Base-by-base conservation (phyloP, 2,797 vertebrate species). In the Sandelia bainsii region DNA sequence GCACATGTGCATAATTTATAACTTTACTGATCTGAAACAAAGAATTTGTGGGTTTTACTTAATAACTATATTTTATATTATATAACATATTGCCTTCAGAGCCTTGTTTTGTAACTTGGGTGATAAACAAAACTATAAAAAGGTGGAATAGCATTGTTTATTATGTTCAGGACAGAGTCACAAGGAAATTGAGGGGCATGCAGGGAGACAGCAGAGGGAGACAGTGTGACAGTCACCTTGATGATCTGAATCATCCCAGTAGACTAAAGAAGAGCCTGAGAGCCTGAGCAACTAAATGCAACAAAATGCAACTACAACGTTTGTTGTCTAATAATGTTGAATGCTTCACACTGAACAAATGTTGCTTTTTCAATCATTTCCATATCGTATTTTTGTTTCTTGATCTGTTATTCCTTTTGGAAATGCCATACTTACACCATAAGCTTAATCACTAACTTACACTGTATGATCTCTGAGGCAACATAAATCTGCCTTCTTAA, bases 141-240 rank as follows among this genome's bases (percentile, higher is more conserved):
- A 34, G 20, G 44, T 29, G 8, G 13, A 48, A 22, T 32, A 39
- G 19, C 22, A 39, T 17, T 51, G 37, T 20, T 53, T 53, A 23
- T 27, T 17, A 29, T 65, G 8, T 45, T 53, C 50, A 32, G 50
- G 23, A 2, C 27, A 16, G 45, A 62, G 60, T 32, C 63, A 23
- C 29, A 20, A 51, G 8, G 22, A 20, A 57, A 23, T 14, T 17
- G 8, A 66, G 48, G 22, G 23, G 40, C 46, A 53, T n/a, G 42
- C 9, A 23, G 50, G 34, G 32, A 59, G 23, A 63, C 65, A 69
- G 53, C 52, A 69, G 74, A 67, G 54, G 61, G 73, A 72, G 74
- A 62, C 62, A 62, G 17, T 3, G 12, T 52, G 37, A 39, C 58
- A 72, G 60, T 53, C 44, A 62, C 9, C 37, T 39, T 13, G 39